These are phyloP conservation scores for Atethmia centrago DNA, from an alignment of 2,888 invertebrate genomes.

Conservation along the genomic window DNA sequence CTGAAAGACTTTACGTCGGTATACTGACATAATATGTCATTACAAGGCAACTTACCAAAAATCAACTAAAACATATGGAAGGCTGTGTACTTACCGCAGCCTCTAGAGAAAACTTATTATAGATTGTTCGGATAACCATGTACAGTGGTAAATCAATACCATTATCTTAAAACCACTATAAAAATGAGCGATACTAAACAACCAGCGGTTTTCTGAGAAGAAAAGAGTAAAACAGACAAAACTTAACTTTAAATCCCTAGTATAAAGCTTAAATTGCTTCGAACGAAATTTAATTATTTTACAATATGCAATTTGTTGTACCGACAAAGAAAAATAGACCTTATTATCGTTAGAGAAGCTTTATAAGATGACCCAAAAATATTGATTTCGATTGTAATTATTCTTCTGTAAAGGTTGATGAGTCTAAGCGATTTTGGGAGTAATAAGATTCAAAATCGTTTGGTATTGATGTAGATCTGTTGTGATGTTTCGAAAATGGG, in stretches of 20 bases:
- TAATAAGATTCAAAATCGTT: conserved; percentile 65
- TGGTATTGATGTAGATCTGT: conserved; percentile 24
- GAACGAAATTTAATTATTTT: conserved; percentile 32
- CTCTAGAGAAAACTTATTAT: conserved; percentile 74
- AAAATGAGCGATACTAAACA: conserved; percentile 85
- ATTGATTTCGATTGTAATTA: conserved; percentile 32
- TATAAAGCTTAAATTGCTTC: conserved; percentile 38
- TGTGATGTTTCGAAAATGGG: conserved; percentile 67
- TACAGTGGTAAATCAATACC: conserved; percentile 88
- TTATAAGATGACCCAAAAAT: conserved; percentile 1
- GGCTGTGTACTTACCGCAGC: conserved; percentile 24
- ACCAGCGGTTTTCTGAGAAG: conserved; percentile 80
- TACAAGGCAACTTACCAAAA: conserved; percentile 11
- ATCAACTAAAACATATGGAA: neutral
- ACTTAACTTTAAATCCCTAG: conserved; percentile 45
- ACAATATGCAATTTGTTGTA: conserved; percentile 46
- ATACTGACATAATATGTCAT: conserved; percentile 7
- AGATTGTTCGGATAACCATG: conserved; percentile 80
- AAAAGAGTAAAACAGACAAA: conserved; percentile 53
- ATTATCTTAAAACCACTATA: conserved; percentile 89
- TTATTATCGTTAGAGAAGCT: neutral
- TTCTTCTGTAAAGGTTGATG: neutral
- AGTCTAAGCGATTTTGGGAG: neutral
- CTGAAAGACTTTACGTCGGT: neutral
- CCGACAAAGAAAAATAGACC: conserved; percentile 41